phyloP scores from a whole-genome alignment of 2,113 vertebrate species.

The Reinhardtius hippoglossoides region DNA sequence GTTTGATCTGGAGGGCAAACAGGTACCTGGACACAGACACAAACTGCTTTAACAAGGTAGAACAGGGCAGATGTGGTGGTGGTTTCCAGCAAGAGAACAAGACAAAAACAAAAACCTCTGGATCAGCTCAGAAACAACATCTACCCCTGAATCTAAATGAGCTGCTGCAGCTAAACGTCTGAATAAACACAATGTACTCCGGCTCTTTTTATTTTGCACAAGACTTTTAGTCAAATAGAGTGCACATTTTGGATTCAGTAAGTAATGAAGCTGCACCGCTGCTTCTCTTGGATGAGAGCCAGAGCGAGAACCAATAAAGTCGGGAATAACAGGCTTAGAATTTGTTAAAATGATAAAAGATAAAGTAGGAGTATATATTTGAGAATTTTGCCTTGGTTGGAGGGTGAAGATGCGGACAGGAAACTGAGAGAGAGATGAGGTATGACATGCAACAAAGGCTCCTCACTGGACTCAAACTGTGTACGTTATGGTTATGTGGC shows the following conservation, averaged over 20 bases:
- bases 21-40: slow-evolving; percentile 88
- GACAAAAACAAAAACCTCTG: neutral
- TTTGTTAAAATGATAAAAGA: neutral
- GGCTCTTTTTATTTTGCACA: neutral
- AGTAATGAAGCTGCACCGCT: slow-evolving; percentile 13
- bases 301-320: neutral
- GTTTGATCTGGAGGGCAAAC: slow-evolving; percentile 97
- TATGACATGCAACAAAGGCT: too few relatives aligned
- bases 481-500: too few relatives aligned
- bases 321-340: neutral
- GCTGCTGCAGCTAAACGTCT: neutral
- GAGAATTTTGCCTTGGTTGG: too few relatives aligned
- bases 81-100: neutral
- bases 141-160: neutral
- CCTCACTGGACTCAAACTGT: too few relatives aligned
- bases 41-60: slow-evolving; percentile 7
- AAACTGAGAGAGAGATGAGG: neutral
- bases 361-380: neutral
- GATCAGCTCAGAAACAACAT: neutral
- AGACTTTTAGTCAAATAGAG: neutral
- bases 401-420: too few relatives aligned
- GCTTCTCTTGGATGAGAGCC: slow-evolving; percentile 2
- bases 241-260: neutral
- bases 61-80: neutral
- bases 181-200: neutral